These are phyloP conservation scores for Anser brachyrhynchus DNA, from an alignment of 2,113 vertebrate species.

Conservation along the genomic window DNA sequence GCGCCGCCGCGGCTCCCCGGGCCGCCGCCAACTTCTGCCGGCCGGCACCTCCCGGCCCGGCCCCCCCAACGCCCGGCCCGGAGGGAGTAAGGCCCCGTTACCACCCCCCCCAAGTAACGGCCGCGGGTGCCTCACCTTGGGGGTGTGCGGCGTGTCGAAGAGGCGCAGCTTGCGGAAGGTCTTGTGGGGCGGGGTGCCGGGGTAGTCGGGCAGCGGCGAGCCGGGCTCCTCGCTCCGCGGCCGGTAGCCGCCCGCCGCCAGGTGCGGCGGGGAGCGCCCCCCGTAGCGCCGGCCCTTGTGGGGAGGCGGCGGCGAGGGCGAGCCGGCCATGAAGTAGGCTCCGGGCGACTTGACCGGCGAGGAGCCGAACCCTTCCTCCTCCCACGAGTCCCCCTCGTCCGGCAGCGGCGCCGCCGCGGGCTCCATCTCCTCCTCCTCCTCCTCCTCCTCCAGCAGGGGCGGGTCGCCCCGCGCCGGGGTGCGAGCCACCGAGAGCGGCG, in stretches of 20 bases:
- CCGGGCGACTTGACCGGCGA: constrained; percentile 82
- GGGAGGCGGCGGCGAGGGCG: constrained; percentile 79
- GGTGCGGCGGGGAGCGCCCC: constrained; percentile 36
- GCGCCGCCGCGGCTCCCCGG: background rate
- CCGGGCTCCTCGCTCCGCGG: constrained; percentile 72
- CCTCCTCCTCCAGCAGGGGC: constrained; percentile 71
- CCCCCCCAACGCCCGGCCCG: background rate
- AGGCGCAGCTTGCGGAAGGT: constrained; percentile 93
- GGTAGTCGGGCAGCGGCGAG: constrained; percentile 86
- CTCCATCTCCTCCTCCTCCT: constrained; percentile 65
- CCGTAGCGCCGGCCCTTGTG: constrained; percentile 63
- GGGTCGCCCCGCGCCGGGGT: constrained; percentile 51
- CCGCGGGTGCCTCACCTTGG: constrained; percentile 82
- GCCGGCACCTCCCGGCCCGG: background rate
- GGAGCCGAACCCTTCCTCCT: constrained; percentile 88
- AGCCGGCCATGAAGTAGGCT: constrained; percentile 76
- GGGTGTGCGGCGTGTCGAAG: constrained; percentile 95
- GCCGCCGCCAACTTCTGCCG: background rate
- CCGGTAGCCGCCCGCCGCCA: constrained; percentile 14
- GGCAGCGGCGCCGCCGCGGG: constrained; percentile 67
- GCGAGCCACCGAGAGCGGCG: constrained; percentile 80
- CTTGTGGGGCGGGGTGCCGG: constrained; percentile 94
- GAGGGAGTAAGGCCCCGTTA: no score
- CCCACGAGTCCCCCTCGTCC: constrained; percentile 85
- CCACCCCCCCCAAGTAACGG: background rate